These are phyloP conservation scores for Tichodroma muraria DNA, from an alignment of 2,113 vertebrate species.

Conservation along the genomic window DNA sequence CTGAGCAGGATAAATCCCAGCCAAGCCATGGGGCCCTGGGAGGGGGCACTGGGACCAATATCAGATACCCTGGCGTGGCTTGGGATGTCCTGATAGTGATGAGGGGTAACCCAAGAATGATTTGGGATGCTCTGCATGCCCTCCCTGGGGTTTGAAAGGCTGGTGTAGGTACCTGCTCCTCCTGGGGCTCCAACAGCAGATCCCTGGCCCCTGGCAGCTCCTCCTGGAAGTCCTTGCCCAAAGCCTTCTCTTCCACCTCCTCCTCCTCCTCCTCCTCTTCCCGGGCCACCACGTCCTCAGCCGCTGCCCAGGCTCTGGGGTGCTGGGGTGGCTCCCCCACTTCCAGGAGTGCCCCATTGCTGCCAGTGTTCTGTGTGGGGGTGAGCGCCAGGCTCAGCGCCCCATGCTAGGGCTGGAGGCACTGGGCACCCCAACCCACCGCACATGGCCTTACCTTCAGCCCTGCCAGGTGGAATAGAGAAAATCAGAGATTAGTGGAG, in stretches of 20 bases:
- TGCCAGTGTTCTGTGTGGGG: conserved; percentile 82
- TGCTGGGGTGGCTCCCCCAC: conserved; percentile 62
- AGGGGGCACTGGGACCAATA: background rate
- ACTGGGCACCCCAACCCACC: background rate
- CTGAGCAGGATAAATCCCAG: rapidly evolving
- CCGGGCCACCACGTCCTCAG: conserved; percentile 56
- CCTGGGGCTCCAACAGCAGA: conserved; percentile 54
- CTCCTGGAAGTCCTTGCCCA: conserved; percentile 66
- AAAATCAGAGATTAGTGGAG: background rate
- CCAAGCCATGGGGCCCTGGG: background rate
- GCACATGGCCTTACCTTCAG: conserved; percentile 59
- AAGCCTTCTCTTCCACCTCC: conserved; percentile 45
- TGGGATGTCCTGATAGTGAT: too few species aligned
- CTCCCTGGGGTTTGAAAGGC: background rate
- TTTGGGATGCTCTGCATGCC: background rate
- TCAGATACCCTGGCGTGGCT: background rate
- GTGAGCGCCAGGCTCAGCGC: background rate
- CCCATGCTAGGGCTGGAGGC: background rate
- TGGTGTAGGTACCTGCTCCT: conserved; percentile 81
- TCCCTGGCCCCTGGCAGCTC: conserved; percentile 59
- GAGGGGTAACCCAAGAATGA: rapidly evolving
- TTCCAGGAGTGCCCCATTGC: conserved; percentile 79
- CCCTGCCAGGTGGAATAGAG: background rate
- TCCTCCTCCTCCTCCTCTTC: conserved; percentile 2
- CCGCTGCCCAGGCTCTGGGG: conserved; percentile 21